These are phyloP conservation scores for Oreochromis niloticus DNA, from an alignment of 2,113 vertebrate genomes.

Conservation along the genomic window DNA sequence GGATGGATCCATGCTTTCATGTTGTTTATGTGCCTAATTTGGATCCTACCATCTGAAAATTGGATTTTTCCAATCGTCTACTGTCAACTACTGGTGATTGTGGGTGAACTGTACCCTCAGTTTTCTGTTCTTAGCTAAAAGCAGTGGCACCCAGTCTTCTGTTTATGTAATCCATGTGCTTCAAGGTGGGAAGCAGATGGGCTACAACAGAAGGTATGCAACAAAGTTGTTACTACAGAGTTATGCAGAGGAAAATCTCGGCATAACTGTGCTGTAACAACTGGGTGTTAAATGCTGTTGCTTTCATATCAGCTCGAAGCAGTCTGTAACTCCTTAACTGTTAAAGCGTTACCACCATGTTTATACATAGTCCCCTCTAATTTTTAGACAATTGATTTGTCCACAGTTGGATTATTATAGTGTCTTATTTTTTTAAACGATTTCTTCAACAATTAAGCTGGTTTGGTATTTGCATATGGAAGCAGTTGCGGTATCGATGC, in stretches of 20 bases:
- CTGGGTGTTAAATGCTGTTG: neutral
- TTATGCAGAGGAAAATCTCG: neutral
- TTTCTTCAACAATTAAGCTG: neutral
- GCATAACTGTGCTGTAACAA: neutral
- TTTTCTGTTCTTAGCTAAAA: neutral
- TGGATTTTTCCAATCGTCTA: neutral
- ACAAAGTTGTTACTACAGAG: neutral
- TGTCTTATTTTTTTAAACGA: neutral
- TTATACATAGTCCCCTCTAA: neutral
- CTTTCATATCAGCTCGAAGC: neutral
- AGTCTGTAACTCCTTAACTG: neutral
- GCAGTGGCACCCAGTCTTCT: neutral
- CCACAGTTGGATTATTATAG: neutral
- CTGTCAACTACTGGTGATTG: neutral
- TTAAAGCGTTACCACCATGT: neutral
- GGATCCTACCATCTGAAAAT: neutral
- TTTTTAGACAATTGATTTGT: neutral
- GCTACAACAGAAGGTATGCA: neutral
- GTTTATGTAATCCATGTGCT: neutral
- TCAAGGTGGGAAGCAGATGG: neutral
- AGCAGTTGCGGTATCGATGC: neutral
- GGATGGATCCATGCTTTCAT: neutral
- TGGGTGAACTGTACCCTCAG: neutral
- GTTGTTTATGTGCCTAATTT: neutral
- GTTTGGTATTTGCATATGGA: neutral